Evolutionary conservation across 2,797 vertebrate species (phyloP), one percentile per base, ranked within the genome.

Genomic region (Tokudaia tokunoshimensis): DNA sequence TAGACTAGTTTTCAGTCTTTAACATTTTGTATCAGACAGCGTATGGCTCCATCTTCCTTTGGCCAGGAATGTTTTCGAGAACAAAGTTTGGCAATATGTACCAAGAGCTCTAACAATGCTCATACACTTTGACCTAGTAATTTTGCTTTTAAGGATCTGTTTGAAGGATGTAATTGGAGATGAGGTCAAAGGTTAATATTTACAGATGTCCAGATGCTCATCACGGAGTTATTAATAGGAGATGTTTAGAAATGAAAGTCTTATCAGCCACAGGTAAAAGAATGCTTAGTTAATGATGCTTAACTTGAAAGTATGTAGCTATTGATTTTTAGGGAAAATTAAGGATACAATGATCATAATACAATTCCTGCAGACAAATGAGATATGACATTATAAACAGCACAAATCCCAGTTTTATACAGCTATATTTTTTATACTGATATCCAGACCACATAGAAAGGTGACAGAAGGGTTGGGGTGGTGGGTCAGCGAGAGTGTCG

Each of bases 121-220:
- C 15, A 0, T 57, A 44, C 4, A 92, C 83, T 97, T 94, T 96
- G 78, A 96, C n/a, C 78, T 89, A 89, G 82, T 72, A 94, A 95
- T 70, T 96, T 93, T 29, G 76, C 91, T 89, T 95, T 67, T 95
- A 89, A 83, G 85, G 97, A 91, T 88, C 63, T 86, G 55, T 90
- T 85, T 91, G 37, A 96, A 97, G 78, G 84, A 79, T 61, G 90
- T 83, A 92, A 89, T 93, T 52, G 89, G 94, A 96, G 76, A 95
- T 83, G 61, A 94, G 89, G 75, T 89, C 70, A 97, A 96, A 97
- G 85, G 81, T 91, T 90, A 97, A 92, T 91, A 95, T 91, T 96
- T 44, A 83, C 81, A 95, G 93, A 92, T 94, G 72, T 91, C 96
- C 82, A 96, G 75, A 90, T 89, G 80, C 84, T 96, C 82, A 78